Base-by-base conservation (phyloP, 2,888 invertebrate species). In the Lasioglossum leucozonium region DNA sequence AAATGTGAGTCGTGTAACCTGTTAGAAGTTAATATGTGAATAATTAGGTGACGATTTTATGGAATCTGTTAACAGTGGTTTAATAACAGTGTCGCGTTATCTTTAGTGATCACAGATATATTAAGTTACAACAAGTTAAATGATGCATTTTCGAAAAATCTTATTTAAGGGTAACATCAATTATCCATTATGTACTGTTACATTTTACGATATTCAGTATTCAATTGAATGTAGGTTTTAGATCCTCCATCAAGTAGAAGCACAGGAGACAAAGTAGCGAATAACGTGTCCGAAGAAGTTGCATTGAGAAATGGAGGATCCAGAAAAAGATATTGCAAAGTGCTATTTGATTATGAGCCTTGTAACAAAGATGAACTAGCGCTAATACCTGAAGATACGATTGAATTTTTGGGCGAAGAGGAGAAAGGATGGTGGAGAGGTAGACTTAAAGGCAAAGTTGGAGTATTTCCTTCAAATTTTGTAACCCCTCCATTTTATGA, bases 351-450 rank as follows among this genome's bases (percentile, higher is more conserved):
- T 95, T 99, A 99, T 95, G 97, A 97, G 92, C 99, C 99, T 79
- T 98, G 98, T 88, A 99, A 99, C 95, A 98, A 98, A 84, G 99
- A 99, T 95, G 99, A 99, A 95, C 95, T 99, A 90, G 96, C 97
- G 89, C 96, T 99, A 86, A 96, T 97, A 91, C 98, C 98, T 69
- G 98, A 98, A 88, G 99, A 99, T 95, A 96, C 98, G 40, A 97
- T 99, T 89, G 98, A 99, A 94, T 97, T 99, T 90, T 96, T 99
- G 89, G 98, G 97, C 89, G 99, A 99, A 96, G 97, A 97, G 77
- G 99, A 99, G 95, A 98, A 99, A 94, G 99, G 99, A 51, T 98
- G 98, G 98, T 99, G 98, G 98, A 97, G 97, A 96, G 99, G 99
- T 86, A 96, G 97, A 81, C 95, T 98, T 72, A 97, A 97, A 94